These are phyloP conservation scores for Myotis vivesi DNA, from an alignment of 2,797 vertebrate species.

Conservation along the genomic window DNA sequence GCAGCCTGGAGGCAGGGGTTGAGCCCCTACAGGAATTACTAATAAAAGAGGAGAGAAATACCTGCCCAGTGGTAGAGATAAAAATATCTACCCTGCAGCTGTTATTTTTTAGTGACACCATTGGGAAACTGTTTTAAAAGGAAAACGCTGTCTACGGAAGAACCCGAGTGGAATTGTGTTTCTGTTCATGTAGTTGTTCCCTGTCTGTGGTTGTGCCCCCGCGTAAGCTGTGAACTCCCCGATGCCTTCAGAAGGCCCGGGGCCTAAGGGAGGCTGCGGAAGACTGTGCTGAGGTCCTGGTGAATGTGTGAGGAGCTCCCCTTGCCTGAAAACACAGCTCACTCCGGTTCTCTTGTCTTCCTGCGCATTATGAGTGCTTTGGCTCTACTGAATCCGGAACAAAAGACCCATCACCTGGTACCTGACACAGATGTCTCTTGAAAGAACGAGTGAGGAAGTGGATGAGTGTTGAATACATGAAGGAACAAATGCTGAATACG, in stretches of 20 bases:
- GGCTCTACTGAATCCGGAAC: not conserved
- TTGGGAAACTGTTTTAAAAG: constrained; percentile 7
- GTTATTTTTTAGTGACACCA: not conserved
- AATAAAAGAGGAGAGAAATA: not conserved
- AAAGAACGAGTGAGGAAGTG: not conserved
- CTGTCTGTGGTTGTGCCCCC: rapidly evolving
- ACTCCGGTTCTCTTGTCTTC: not conserved
- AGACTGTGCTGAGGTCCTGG: not conserved
- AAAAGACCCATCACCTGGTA: rapidly evolving
- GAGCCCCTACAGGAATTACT: not conserved
- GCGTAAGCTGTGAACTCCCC: not conserved
- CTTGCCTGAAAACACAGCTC: not conserved
- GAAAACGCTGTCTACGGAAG: not conserved
- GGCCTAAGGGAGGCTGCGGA: rapidly evolving
- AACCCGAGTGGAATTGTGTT: not conserved
- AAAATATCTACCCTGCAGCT: not conserved
- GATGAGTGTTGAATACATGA: not conserved
- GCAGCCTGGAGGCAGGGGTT: no score
- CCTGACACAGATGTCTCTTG: not conserved
- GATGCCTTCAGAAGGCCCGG: not conserved
- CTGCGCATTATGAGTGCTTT: not conserved
- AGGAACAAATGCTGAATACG: not conserved
- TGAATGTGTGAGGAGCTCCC: not conserved
- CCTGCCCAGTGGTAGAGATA: not conserved
- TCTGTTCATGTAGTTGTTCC: not conserved